A percentile compares a stretch with the other conserved stretches of the same genome.
phyloP scores from a whole-genome alignment of 2,797 vertebrate species.

The Sebastiscus tertius region DNA sequence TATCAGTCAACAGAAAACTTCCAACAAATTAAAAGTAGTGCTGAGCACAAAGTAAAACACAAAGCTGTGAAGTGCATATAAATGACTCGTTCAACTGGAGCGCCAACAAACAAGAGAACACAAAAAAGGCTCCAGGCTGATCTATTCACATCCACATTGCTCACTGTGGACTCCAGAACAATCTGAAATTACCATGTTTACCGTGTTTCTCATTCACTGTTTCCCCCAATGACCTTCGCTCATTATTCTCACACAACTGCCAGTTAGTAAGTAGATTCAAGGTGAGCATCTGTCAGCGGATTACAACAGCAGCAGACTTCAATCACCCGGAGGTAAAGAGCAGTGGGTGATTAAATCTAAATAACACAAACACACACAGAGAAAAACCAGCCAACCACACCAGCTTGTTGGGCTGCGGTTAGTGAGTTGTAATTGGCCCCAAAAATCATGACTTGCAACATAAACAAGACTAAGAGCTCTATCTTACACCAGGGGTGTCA shows the following conservation, averaged over 20 bases:
- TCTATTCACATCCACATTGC: background rate
- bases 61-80: constrained; percentile 25
- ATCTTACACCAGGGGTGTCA: too few species aligned
- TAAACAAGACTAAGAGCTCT: background rate
- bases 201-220: background rate
- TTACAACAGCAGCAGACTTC: constrained; percentile 35
- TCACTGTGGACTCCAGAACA: constrained; percentile 14
- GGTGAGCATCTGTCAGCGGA: constrained; percentile 61
- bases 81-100: constrained; percentile 12
- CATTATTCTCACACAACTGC: constrained; percentile 52
- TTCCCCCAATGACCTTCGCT: constrained; percentile 27
- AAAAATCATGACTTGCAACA: background rate
- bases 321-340: constrained; percentile 30
- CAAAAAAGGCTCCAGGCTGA: constrained; percentile 37
- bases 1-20: constrained; percentile 25
- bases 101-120: background rate
- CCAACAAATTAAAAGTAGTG: constrained; percentile 17
- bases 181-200: constrained; percentile 33
- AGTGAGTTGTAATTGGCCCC: background rate
- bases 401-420: constrained; percentile 1
- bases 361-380: constrained; percentile 5
- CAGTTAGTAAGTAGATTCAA: constrained; percentile 45
- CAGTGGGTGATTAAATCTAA: constrained; percentile 55
- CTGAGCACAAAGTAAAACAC: constrained; percentile 8
- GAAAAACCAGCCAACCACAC: background rate